Evolutionary conservation across 2,888 invertebrate genomes (phyloP).

Genomic region (Lobophora halterata): DNA sequence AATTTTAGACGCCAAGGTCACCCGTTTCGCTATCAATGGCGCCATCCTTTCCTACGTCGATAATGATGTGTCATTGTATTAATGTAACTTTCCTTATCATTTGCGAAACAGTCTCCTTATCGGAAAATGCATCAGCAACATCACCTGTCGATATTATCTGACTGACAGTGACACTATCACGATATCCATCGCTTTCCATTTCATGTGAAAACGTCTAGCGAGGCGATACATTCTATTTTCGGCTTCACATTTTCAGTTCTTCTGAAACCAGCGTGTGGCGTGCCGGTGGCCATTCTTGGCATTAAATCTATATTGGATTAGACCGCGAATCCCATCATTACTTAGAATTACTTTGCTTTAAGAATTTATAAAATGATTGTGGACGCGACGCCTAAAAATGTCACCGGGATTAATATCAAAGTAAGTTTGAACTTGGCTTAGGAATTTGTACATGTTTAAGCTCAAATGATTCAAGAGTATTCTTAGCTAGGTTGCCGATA

Average conservation of each 20-base stretch:
- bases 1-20: too few species aligned
- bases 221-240: slow-evolving; percentile 72
- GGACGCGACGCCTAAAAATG: slow-evolving; percentile 51
- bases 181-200: slow-evolving; percentile 49
- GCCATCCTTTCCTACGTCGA: too few species aligned
- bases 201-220: slow-evolving; percentile 43
- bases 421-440: slow-evolving; percentile 49
- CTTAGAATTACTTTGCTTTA: slow-evolving; percentile 4
- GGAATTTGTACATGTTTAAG: slow-evolving; percentile 26
- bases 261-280: slow-evolving; percentile 55
- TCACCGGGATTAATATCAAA: slow-evolving; percentile 72
- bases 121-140: slow-evolving; percentile 22
- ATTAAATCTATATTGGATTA: slow-evolving; percentile 30
- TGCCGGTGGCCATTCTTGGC: slow-evolving; percentile 55
- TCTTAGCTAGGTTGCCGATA: slow-evolving; percentile 19
- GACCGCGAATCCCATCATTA: slow-evolving; percentile 28
- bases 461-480: slow-evolving; percentile 18
- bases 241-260: slow-evolving; percentile 73
- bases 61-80: slow-evolving; percentile 9
- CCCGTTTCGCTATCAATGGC: too few species aligned
- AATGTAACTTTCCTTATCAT: slow-evolving; percentile 14
- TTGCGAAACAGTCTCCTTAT: slow-evolving; percentile 22
- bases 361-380: slow-evolving; percentile 52
- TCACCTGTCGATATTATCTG: slow-evolving; percentile 27
- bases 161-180: slow-evolving; percentile 29